phyloP scores from a whole-genome alignment of 2,888 invertebrate genomes.

The Epinotia bilunana region DNA sequence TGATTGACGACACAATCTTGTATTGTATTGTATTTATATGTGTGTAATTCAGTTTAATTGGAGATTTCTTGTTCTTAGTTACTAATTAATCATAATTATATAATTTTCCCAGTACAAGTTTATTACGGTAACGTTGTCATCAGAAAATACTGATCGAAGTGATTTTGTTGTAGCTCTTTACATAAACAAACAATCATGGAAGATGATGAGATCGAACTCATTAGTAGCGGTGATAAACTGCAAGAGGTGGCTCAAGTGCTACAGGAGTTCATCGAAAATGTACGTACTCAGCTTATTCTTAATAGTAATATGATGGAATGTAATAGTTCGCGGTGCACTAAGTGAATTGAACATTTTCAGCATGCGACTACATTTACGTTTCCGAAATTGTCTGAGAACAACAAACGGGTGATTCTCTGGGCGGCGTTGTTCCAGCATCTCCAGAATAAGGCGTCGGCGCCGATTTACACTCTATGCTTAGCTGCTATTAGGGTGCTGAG shows the following conservation, averaged over 20 bases:
- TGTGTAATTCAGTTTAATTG: background rate
- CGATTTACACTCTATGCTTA: slow-evolving; percentile 83
- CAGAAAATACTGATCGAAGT: background rate
- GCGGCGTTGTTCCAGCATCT: slow-evolving; percentile 84
- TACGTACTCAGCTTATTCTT: slow-evolving; percentile 49
- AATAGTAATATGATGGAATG: background rate
- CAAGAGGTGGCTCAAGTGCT: slow-evolving; percentile 61
- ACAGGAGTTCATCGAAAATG: slow-evolving; percentile 65
- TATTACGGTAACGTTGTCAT: background rate
- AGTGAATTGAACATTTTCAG: slow-evolving; percentile 58
- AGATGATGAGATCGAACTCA: slow-evolving; percentile 67
- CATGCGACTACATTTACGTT: slow-evolving; percentile 84
- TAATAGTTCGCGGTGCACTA: background rate
- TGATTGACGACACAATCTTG: background rate
- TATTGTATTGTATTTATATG: slow-evolving; percentile 3
- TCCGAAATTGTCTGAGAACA: slow-evolving; percentile 83
- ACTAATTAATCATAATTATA: background rate
- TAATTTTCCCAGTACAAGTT: background rate
- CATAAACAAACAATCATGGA: slow-evolving; percentile 60
- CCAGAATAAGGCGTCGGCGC: slow-evolving; percentile 72
- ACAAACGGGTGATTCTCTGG: slow-evolving; percentile 85
- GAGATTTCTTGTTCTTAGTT: background rate
- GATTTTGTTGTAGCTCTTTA: background rate
- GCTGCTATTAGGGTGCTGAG: slow-evolving; percentile 87
- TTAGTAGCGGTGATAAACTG: slow-evolving; percentile 58